phyloP scores from a whole-genome alignment of 2,797 vertebrate species.

The Avahi laniger region DNA sequence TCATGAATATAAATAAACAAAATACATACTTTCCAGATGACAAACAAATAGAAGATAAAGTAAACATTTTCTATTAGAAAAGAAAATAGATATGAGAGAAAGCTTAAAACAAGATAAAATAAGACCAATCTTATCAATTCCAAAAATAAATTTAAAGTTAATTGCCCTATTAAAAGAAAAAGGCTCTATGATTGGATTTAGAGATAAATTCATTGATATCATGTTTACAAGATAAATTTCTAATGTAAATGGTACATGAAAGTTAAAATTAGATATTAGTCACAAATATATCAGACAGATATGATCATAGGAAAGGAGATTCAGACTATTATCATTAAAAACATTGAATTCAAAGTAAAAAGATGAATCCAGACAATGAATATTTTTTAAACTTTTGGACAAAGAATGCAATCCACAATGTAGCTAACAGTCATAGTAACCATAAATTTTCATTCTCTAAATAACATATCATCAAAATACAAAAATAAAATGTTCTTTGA shows the following conservation, averaged over 20 bases:
- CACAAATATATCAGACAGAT: background rate
- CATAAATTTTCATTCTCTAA: constrained; percentile 26
- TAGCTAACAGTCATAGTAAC: background rate
- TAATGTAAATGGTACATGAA: background rate
- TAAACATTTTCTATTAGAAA: background rate
- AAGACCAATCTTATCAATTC: background rate
- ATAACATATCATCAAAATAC: constrained; percentile 14
- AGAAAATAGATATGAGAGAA: background rate
- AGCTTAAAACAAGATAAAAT: background rate
- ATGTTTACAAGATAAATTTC: background rate
- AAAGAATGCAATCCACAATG: background rate
- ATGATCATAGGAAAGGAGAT: background rate
- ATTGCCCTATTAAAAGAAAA: background rate
- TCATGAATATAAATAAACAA: background rate
- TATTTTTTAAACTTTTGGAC: background rate
- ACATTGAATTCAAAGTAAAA: background rate
- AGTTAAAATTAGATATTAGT: constrained; percentile 11
- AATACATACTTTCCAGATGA: background rate
- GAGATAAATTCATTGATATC: background rate
- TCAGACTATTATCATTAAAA: background rate
- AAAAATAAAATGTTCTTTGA: constrained; percentile 37
- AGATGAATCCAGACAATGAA: background rate
- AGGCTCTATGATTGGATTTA: background rate
- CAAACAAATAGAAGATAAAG: background rate
- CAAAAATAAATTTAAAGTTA: background rate